phyloP scores from a whole-genome alignment of 2,888 invertebrate species.

The Ichneumon xanthorius region DNA sequence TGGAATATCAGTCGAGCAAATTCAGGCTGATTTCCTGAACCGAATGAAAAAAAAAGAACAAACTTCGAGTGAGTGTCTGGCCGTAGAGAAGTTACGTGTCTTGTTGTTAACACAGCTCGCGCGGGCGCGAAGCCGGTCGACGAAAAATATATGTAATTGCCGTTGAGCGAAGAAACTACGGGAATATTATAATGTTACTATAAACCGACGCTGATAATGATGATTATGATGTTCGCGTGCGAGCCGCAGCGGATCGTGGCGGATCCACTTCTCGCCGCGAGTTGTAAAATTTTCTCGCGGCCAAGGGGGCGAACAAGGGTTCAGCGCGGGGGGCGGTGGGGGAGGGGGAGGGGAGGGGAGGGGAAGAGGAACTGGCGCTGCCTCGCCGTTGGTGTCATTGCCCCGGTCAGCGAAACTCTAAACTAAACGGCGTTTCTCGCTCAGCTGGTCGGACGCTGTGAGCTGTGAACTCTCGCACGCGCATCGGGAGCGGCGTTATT shows the following conservation, averaged over 20 bases:
- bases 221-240: slow-evolving; percentile 49
- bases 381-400: slow-evolving; percentile 49
- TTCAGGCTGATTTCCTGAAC: too few species aligned
- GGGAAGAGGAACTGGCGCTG: slow-evolving; percentile 27
- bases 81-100: neutral
- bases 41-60: neutral
- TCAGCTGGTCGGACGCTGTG: slow-evolving; percentile 26
- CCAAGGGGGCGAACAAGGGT: slow-evolving; percentile 18
- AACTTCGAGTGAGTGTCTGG: neutral
- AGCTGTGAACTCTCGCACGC: neutral
- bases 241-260: slow-evolving; percentile 38
- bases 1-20: too few species aligned
- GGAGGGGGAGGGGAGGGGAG: neutral
- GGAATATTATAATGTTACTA: slow-evolving; percentile 36
- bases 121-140: slow-evolving; percentile 12
- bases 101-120: neutral
- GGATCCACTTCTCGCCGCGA: slow-evolving; percentile 50
- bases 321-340: neutral
- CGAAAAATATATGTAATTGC: slow-evolving; percentile 39
- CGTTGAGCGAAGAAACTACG: neutral
- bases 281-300: slow-evolving; percentile 43
- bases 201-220: slow-evolving; percentile 29
- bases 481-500: neutral
- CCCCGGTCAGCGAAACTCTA: slow-evolving; percentile 54
- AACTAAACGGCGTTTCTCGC: slow-evolving; percentile 37